A percentile compares a stretch with the other conserved stretches of the same genome.
Conservation (phyloP, 2,113 vertebrate species). For the Balaeniceps rex region DNA sequence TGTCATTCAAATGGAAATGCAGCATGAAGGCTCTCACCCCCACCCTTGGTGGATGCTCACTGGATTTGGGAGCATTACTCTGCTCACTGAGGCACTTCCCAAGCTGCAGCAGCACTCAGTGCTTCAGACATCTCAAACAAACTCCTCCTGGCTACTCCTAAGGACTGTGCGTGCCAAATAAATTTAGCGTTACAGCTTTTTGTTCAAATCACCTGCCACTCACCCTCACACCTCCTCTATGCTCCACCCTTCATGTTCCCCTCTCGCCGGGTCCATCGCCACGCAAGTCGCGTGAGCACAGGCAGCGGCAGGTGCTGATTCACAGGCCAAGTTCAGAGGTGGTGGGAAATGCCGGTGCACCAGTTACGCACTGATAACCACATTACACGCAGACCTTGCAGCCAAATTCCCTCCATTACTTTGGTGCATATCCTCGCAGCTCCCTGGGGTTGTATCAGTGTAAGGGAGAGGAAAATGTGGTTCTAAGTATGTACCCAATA, state of each 20-base stretch:
- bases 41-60: background rate
- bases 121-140: background rate
- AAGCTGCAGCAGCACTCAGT: background rate
- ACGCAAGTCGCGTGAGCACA: fast-evolving
- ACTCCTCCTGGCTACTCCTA: background rate
- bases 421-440: background rate
- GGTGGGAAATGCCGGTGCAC: background rate
- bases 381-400: background rate
- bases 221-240: background rate
- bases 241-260: background rate
- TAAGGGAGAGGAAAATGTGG: background rate
- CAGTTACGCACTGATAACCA: background rate
- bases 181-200: background rate
- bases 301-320: background rate
- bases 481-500: background rate
- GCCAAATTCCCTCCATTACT: background rate
- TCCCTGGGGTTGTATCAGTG: background rate
- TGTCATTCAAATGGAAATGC: background rate
- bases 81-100: background rate
- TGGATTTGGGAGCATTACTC: background rate
- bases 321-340: background rate
- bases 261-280: background rate
- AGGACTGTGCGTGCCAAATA: background rate
- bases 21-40: background rate
- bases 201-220: background rate